Percentiles rank a stretch among this genome's conserved stretches.
Conservation (phyloP, 2,113 vertebrate species). For the Zosterops hypoxanthus region DNA sequence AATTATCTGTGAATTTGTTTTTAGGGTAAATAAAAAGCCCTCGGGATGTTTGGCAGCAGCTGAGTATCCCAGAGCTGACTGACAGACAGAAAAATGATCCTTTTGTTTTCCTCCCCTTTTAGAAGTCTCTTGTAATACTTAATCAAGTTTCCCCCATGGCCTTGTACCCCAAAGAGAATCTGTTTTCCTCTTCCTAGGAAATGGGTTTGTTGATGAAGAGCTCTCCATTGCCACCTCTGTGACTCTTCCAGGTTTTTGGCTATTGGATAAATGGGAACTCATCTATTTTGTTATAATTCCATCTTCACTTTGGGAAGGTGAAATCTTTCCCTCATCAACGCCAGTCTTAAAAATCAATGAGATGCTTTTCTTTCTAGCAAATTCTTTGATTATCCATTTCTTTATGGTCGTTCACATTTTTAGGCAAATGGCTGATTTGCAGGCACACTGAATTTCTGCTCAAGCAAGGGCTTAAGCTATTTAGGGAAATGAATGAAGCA, state of each 20-base stretch:
- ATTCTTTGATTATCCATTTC: not conserved
- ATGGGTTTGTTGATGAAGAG: not conserved
- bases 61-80: not conserved
- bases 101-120: not conserved
- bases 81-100: not conserved
- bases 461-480: not conserved
- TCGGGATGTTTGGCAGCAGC: not conserved
- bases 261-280: not conserved
- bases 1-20: not conserved
- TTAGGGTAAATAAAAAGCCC: not conserved
- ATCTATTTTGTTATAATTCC: not conserved
- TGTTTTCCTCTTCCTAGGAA: not conserved
- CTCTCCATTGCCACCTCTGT: not conserved
- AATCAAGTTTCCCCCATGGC: not conserved
- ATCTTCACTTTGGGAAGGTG: not conserved
- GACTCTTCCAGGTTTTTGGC: not conserved
- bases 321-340: not conserved
- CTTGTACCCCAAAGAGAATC: not conserved
- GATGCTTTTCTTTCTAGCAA: not conserved
- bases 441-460: not conserved
- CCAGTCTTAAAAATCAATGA: not conserved
- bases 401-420: conserved; percentile 15
- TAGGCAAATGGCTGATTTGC: not conserved
- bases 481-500: conserved; percentile 13
- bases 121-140: not conserved